Conservation (phyloP, 2,888 invertebrate genomes). For the Alviniconcha strummeri region DNA sequence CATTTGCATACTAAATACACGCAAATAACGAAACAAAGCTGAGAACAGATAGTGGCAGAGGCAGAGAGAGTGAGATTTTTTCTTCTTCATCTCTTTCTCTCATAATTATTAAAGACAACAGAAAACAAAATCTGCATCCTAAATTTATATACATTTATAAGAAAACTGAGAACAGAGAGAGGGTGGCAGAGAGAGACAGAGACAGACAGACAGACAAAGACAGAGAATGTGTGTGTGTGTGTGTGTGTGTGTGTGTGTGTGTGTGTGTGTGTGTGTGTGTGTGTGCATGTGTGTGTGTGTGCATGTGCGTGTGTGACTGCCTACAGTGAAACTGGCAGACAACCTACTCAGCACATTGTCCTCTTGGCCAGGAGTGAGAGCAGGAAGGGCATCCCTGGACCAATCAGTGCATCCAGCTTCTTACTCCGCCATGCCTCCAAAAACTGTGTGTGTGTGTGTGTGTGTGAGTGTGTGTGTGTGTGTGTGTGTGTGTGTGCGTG, state of each 20-base stretch:
- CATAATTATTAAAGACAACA: too few relatives aligned
- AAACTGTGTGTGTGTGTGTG: background rate
- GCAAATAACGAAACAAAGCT: too few relatives aligned
- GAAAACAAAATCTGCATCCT: too few relatives aligned
- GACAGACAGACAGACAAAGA: too few relatives aligned
- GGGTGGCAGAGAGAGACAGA: too few relatives aligned
- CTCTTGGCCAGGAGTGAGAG: constrained; percentile 40
- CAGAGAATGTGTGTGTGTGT: background rate
- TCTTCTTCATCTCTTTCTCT: too few relatives aligned
- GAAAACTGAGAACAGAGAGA: too few relatives aligned
- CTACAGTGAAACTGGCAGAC: too few relatives aligned
- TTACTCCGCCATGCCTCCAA: background rate
- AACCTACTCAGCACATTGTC: background rate
- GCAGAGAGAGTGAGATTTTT: too few relatives aligned
- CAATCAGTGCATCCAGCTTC: constrained; percentile 64
- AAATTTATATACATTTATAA: too few relatives aligned
- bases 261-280: background rate
- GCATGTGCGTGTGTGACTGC: background rate
- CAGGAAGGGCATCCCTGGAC: constrained; percentile 62
- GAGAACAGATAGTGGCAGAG: too few relatives aligned
- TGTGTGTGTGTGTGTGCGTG: background rate
- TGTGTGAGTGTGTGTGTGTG: background rate
- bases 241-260: background rate
- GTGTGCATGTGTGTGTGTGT: background rate
- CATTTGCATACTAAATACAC: too few relatives aligned